Evolutionary conservation across 1,140 invertebrate species (phyloP).

Genomic region (Eulimnadia texana): DNA sequence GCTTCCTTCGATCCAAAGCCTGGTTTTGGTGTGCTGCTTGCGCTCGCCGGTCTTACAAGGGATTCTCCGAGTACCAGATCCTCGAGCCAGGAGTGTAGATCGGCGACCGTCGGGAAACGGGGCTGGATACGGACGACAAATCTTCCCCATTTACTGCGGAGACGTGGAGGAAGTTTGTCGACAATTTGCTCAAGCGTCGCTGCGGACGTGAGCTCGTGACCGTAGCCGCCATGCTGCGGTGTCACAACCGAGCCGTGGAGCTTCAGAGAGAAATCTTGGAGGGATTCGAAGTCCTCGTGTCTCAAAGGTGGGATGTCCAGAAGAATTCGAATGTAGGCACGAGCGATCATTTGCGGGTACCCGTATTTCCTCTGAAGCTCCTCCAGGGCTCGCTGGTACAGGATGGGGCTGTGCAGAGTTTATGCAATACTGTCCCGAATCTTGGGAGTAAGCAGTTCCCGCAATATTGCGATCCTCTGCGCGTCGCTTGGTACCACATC

Average conservation of each 20-base stretch:
- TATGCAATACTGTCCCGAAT: neutral
- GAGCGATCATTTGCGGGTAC: neutral
- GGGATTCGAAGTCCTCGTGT: slow-evolving; percentile 1
- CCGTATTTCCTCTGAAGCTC: neutral
- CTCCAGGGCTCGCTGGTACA: slow-evolving; percentile 1
- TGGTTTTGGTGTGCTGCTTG: neutral
- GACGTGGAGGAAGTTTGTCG: neutral
- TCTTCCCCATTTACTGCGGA: neutral
- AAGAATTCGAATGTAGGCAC: neutral
- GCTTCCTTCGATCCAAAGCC: neutral
- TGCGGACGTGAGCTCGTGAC: neutral
- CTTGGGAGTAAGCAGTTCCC: neutral
- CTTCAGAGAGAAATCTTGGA: neutral
- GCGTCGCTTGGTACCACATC: no score
- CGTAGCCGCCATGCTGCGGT: neutral
- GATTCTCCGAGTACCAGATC: neutral
- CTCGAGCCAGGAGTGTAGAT: slow-evolving; percentile 3
- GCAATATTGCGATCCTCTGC: neutral
- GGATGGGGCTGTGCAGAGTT: neutral
- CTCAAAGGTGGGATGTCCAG: neutral
- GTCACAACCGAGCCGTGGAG: slow-evolving; percentile 3
- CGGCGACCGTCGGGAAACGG: neutral
- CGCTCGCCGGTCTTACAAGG: neutral
- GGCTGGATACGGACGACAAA: neutral
- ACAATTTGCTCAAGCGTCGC: neutral